Conservation (phyloP, 2,888 invertebrate species). For the Lasioglossum pauxillum region DNA sequence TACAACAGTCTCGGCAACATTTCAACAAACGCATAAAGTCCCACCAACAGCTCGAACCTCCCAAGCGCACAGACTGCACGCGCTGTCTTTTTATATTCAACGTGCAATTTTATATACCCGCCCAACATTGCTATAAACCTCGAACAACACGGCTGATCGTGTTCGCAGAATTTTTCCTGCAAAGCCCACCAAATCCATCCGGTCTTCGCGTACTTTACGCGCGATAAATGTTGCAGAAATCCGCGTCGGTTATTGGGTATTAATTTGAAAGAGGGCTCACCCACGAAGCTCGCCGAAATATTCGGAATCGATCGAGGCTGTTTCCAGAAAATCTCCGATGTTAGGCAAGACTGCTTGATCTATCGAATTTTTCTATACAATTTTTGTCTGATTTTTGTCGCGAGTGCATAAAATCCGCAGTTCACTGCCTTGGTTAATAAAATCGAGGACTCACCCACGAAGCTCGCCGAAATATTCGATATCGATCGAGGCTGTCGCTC, state of each 20-base stretch:
- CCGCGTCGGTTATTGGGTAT: neutral
- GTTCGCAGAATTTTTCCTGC: neutral
- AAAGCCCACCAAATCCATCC: neutral
- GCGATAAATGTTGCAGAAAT: neutral
- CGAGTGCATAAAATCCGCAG: neutral
- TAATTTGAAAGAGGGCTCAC: neutral
- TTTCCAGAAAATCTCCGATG: too few species aligned
- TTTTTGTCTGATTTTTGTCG: neutral
- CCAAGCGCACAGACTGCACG: neutral
- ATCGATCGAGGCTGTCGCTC: neutral
- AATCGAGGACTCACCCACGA: neutral
- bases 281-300: neutral
- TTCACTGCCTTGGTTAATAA: neutral
- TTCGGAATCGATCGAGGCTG: neutral
- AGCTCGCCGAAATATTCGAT: neutral
- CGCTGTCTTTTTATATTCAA: neutral
- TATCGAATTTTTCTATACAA: too few species aligned
- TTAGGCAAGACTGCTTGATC: too few species aligned
- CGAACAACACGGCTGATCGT: neutral
- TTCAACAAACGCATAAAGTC: neutral
- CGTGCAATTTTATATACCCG: neutral
- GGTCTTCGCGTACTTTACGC: neutral
- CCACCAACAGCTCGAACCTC: neutral
- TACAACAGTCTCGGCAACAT: neutral
- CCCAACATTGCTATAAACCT: neutral